Percentiles rank a stretch among this genome's conserved stretches.
Evolutionary conservation across 2,888 invertebrate genomes (phyloP).

Genomic region (Spisula solida): DNA sequence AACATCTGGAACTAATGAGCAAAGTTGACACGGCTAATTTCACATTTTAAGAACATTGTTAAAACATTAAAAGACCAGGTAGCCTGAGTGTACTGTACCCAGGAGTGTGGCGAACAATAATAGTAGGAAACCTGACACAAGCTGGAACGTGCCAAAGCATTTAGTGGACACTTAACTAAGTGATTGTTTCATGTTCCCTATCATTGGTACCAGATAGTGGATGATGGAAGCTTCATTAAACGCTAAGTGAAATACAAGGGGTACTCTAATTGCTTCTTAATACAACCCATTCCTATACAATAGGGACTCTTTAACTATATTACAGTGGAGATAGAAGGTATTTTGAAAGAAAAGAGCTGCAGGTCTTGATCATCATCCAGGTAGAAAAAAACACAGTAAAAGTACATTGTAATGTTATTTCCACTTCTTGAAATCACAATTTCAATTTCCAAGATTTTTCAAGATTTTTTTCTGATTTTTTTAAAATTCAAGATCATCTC

Average conservation of each 20-base stretch:
- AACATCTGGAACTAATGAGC: constrained; percentile 9
- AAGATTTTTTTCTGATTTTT: too few species aligned
- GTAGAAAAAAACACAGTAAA: too few species aligned
- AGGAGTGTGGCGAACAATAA: constrained; percentile 13
- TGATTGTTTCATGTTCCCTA: neutral
- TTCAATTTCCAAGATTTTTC: too few species aligned
- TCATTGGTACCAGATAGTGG: neutral
- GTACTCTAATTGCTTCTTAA: constrained; percentile 32
- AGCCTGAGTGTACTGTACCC: neutral
- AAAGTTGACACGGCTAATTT: constrained; percentile 9
- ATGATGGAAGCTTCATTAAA: constrained; percentile 8
- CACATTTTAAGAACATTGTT: constrained; percentile 11
- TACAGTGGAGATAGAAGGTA: too few species aligned
- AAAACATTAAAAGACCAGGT: constrained; percentile 6
- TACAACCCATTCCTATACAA: neutral
- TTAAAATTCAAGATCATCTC: too few species aligned
- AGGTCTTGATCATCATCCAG: too few species aligned
- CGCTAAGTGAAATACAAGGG: constrained; percentile 25
- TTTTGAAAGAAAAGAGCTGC: too few species aligned
- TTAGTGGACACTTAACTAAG: constrained; percentile 17
- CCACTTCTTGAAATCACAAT: too few species aligned
- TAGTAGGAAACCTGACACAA: neutral
- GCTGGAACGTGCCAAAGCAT: neutral
- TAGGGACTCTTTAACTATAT: neutral
- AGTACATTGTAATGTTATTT: too few species aligned